These are phyloP conservation scores for Salminus brasiliensis DNA, from an alignment of 2,113 vertebrate genomes.

Conservation along the genomic window DNA sequence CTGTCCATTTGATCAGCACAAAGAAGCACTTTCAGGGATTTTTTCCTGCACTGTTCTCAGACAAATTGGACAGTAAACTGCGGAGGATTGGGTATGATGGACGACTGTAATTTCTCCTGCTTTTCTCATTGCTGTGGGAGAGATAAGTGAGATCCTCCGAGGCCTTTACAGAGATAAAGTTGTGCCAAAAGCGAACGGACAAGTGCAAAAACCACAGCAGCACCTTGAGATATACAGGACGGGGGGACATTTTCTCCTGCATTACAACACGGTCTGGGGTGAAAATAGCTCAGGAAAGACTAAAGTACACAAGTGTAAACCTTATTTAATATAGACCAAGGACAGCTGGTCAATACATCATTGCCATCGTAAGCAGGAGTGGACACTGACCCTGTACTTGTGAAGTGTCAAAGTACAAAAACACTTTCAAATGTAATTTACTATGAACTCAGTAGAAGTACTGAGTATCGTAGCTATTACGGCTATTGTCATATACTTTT, in stretches of 20 bases:
- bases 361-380: no score
- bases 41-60: constrained; percentile 33
- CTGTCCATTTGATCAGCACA: constrained; percentile 56
- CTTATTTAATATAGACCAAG: not conserved
- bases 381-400: no score
- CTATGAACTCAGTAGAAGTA: no score
- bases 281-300: not conserved
- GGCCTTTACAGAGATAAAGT: constrained; percentile 41
- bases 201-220: constrained; percentile 28
- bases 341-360: not conserved
- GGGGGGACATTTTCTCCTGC: not conserved
- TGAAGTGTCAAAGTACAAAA: no score
- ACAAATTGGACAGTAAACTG: constrained; percentile 57
- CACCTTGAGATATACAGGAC: not conserved
- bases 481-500: no score
- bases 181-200: constrained; percentile 36
- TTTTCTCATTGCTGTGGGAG: constrained; percentile 39
- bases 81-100: constrained; percentile 54
- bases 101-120: constrained; percentile 55
- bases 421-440: no score
- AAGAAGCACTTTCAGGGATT: constrained; percentile 48
- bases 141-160: constrained; percentile 52
- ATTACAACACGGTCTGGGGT: not conserved
- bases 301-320: not conserved
- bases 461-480: no score